Percentiles rank a stretch among this genome's conserved stretches.
Conservation (phyloP, 2,113 vertebrate species). For the Gymnocephalus cernua region DNA sequence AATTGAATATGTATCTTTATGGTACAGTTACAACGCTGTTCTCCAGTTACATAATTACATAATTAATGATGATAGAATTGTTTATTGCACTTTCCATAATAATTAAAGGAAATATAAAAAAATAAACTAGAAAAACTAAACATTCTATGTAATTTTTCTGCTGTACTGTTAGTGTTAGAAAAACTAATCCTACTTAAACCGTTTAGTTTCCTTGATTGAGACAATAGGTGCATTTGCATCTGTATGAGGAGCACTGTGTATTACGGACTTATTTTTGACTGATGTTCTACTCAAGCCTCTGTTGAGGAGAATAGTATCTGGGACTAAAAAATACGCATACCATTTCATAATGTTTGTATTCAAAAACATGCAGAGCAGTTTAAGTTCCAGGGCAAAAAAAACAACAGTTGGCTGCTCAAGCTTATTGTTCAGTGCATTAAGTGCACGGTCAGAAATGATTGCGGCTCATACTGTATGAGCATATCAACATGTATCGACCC, state of each 20-base stretch:
- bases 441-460: too few relatives aligned
- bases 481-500: too few relatives aligned
- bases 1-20: not conserved
- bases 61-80: not conserved
- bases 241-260: not conserved
- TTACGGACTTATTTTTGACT: not conserved
- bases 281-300: not conserved
- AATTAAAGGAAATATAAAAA: not conserved
- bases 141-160: not conserved
- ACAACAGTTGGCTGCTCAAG: too few relatives aligned
- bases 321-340: not conserved
- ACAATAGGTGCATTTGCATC: not conserved
- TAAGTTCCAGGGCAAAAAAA: too few relatives aligned
- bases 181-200: conserved; percentile 1
- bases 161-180: not conserved
- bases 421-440: too few relatives aligned
- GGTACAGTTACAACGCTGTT: not conserved
- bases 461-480: too few relatives aligned
- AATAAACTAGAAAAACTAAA: not conserved
- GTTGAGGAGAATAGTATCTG: not conserved
- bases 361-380: not conserved
- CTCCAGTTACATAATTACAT: too few relatives aligned
- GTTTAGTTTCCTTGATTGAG: not conserved
- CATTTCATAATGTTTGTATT: not conserved
- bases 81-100: not conserved